phyloP scores from a whole-genome alignment of 2,113 vertebrate genomes.

The Polyodon spathula region DNA sequence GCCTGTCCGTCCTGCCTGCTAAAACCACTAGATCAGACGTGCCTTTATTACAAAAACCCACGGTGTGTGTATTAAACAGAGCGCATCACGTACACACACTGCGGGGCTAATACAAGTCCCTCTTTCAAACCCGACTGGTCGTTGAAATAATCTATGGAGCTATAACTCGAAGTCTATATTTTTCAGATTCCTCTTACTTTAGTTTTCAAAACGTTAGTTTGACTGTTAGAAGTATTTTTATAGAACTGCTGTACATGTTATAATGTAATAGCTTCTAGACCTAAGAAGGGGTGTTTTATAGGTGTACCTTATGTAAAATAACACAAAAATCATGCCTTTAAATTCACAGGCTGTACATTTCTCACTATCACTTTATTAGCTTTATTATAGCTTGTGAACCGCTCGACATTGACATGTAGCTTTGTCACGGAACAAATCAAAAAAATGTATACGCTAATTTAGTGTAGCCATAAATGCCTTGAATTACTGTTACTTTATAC shows the following conservation, averaged over 20 bases:
- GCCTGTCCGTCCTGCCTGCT: conserved; percentile 95
- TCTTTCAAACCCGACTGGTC: conserved; percentile 57
- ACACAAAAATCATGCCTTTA: conserved; percentile 51
- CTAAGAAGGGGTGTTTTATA: conserved; percentile 68
- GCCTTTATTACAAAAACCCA: conserved; percentile 48
- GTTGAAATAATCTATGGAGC: conserved; percentile 43
- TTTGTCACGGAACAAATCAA: conserved; percentile 62
- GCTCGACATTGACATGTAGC: conserved; percentile 69
- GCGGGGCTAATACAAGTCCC: conserved; percentile 30
- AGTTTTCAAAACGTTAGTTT: conserved; percentile 64
- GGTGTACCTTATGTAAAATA: conserved; percentile 51
- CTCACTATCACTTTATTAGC: conserved; percentile 64
- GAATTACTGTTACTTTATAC: conserved; percentile 69
- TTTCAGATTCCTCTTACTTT: conserved; percentile 40
- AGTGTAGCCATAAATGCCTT: conserved; percentile 96
- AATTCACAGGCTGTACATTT: conserved; percentile 68
- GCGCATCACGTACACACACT: conserved; percentile 43
- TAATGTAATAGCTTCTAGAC: conserved; percentile 71
- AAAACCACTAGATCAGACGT: conserved; percentile 39
- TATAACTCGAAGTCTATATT: conserved; percentile 43
- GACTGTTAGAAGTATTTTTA: conserved; percentile 71
- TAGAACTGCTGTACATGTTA: conserved; percentile 60
- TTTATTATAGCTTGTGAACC: conserved; percentile 82
- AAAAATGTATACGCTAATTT: conserved; percentile 66
- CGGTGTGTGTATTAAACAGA: neutral